Evolutionary conservation across 2,113 vertebrate species (phyloP), one percentile per base, ranked within the genome.

Genomic region (Setophaga petechia): DNA sequence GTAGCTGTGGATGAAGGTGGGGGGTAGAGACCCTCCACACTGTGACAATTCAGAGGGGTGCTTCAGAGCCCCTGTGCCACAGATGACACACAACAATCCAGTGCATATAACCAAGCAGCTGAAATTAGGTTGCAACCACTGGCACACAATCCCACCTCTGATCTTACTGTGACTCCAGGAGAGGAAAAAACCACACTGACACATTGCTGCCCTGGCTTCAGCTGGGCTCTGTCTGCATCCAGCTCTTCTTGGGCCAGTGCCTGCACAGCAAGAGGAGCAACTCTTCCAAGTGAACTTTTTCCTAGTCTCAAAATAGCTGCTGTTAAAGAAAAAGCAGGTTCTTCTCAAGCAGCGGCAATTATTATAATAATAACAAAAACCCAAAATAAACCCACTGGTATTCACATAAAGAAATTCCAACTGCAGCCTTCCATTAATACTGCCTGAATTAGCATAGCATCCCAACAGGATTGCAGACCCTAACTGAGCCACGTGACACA

Each of bases 401-500:
- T 52, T 69, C 61, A 71, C 43, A 78, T 72, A 58, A 88, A 66
- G 11, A 94, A 75, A 55, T 80, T 87, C 25, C 58, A 73, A 54
- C 25, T 28, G 31, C 37, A 69, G n/a, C 33, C 33, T 84, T 69
- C 39, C 12, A 57, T 66, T 35, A 89, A 58, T 28, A 54, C 17
- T 79, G 25, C 25, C 49, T 67, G 52, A 81, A 89, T 52, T 66
- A 84, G 5, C 59, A 84, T 14, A 68, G 57, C 44, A 75, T 43
- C 54, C 58, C 17, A 47, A 79, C 9, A 62, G 35, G 27, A 74
- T 33, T 6, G 1, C 74, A 91, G 69, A 44, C 31, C 15, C 15
- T 23, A 62, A n/a, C 31, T n/a, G 47, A 91, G 58, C 63, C 58
- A 90, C 0, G 0, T 54, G 59, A 31, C 1, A 1, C 37, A 19